Evolutionary conservation across 2,797 vertebrate species (phyloP), one percentile per base, ranked within the genome.

Genomic region (Apogon talboti): DNA sequence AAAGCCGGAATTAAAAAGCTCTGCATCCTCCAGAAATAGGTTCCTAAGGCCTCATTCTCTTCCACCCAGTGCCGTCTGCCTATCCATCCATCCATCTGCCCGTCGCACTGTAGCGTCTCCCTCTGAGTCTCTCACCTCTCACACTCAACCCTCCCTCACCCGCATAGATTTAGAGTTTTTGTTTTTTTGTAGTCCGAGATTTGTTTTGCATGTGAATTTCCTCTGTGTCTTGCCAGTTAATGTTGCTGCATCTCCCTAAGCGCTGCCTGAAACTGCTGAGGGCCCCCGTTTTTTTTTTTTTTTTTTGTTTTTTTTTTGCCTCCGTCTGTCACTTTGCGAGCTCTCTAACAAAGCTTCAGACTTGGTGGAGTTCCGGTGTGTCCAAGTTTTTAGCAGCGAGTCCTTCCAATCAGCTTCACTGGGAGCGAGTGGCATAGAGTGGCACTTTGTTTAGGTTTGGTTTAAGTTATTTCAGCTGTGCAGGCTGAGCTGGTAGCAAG

Each of bases 1-100:
- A 66, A 56, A 63, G 49, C 45, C 4, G 4, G 72, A 83, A 74
- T 80, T 74, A 79, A 74, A 78, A 79, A 57, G 58, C 70, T 50
- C 41, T 28, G 42, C 48, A 56, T 48, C 44, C 57, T 74, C 45
- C 18, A 5, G 60, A 73, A 66, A 79, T 65, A 49, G 37, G 2
- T 58, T 66, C 42, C 60, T 44, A 47, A 46, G 15, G 46, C 40
- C 52, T 44, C 65, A 11, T 38, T 12, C 19, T 14, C 43, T 18
- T 46, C 16, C 19, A 41, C 48, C 21, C 56, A 42, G 11, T 42
- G 40, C 40, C 19, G 21, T 49, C 46, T 41, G 8, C 72, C 56
- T 43, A 42, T 66, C 68, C 13, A 1, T 64, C 70, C 10, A 30
- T 65, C 44, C 18, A 10, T 35, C 33, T 47, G 28, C 43, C 41